Conservation (phyloP, 2,113 vertebrate species). For the Pontoporia blainvillei region DNA sequence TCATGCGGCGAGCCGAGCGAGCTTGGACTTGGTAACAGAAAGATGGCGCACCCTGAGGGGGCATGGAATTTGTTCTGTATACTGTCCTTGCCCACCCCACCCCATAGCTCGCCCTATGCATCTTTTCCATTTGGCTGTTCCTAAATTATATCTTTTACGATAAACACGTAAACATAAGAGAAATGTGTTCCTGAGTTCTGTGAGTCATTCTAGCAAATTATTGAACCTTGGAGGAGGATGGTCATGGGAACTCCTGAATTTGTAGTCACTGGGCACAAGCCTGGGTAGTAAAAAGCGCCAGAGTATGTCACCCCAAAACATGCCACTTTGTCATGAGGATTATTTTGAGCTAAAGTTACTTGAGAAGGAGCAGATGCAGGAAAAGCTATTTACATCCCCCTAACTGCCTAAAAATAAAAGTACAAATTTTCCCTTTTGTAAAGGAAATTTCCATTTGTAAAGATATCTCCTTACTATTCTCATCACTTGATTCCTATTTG, state of each 20-base stretch:
- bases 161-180: background rate
- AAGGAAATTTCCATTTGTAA: background rate
- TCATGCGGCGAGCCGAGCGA: too few relatives aligned
- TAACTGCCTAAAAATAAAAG: constrained; percentile 8
- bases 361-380: background rate
- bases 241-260: background rate
- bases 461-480: background rate
- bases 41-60: background rate
- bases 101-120: background rate
- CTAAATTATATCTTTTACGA: background rate
- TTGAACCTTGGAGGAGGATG: background rate
- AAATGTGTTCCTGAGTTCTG: background rate
- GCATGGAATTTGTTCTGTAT: background rate
- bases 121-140: background rate
- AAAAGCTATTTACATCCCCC: background rate
- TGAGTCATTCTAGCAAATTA: background rate
- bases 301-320: background rate
- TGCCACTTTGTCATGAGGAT: background rate
- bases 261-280: background rate
- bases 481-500: background rate
- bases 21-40: too few relatives aligned
- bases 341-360: background rate
- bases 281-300: background rate
- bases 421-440: background rate
- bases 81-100: background rate